Evolutionary conservation across 53 echinoderm and acorn worm genomes (phyloP).

Genomic region (Luidia sarsii): DNA sequence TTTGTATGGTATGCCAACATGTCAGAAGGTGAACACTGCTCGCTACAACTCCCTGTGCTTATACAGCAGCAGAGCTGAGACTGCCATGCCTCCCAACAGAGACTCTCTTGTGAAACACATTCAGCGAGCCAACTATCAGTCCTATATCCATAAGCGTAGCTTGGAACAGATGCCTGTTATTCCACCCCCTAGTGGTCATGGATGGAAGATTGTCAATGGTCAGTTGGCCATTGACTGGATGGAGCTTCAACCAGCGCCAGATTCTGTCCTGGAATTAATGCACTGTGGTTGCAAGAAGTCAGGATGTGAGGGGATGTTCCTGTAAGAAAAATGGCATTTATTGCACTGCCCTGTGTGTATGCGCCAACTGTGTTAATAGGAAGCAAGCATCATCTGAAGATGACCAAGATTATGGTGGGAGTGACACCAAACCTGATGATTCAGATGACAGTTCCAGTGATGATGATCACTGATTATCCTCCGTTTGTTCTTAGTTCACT

Average conservation of each 20-base stretch:
- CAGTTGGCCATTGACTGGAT: constrained; percentile 1
- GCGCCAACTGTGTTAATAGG: not conserved
- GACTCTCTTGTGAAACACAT: constrained; percentile 38
- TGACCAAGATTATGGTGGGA: not conserved
- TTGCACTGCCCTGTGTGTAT: not conserved
- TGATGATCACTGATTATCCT: no score
- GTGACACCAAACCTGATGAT: not conserved
- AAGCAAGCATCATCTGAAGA: not conserved
- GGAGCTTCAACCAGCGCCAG: constrained; percentile 56
- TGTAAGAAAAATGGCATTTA: not conserved
- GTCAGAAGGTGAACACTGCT: constrained; percentile 39
- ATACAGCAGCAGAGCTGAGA: constrained; percentile 47
- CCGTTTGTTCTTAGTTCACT: no score
- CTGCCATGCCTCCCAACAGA: constrained; percentile 47
- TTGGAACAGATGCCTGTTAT: not conserved
- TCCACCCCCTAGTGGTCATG: constrained; percentile 36
- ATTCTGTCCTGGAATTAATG: constrained; percentile 57
- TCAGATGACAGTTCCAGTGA: not conserved
- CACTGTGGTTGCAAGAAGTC: constrained; percentile 54
- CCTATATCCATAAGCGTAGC: constrained; percentile 5
- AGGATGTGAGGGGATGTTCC: constrained; percentile 26
- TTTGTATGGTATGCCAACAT: constrained; percentile 29
- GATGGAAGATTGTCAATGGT: constrained; percentile 18
- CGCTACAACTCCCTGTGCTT: constrained; percentile 40
- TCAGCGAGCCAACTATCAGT: constrained; percentile 30